Evolutionary conservation across 1,140 invertebrate species (phyloP), one percentile per base, ranked within the genome.

Genomic region (Nephila pilipes): DNA sequence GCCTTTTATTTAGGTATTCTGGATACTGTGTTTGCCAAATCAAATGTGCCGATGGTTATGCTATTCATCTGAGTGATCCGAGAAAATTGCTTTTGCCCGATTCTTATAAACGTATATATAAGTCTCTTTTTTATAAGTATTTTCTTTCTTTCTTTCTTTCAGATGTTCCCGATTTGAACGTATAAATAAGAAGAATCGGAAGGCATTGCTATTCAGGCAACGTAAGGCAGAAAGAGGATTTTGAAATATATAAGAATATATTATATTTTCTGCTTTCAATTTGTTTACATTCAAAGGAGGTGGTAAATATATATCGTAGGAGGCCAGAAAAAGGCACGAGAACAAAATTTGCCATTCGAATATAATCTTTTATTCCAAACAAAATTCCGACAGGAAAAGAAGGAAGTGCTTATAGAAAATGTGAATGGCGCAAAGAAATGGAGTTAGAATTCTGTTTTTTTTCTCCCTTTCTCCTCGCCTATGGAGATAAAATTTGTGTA

Each of bases 231-330:
- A 58, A 55, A 85, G 38, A 85, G 81, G 90, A 92, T 92, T 91
- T 85, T 81, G 79, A 92, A 85, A 63, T 85, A 92, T 92, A 92
- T 92, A 92, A 92, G 90, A 92, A 92, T 92, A 92, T 92, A 92
- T 92, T 65, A 85, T 85, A 75, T 85, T 85, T 92, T 83, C 90
- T 63, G 90, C 80, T 92, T 92, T 92, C 90, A 92, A 92, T 92
- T 92, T 92, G 90, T 92, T 92, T 92, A 85, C 90, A 92, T 92
- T 85, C 81, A 92, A 92, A 92, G 81, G 83, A 92, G 90, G 75
- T 69, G 90, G 90, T 85, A 92, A 92, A 92, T 92, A 92, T 46
- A 46, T 81, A 75, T 69, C 65, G 88, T 29, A 29, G 75, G 80
- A 69, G 60, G 54, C 58, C 79, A 36, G 55, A 54, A 54, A 88